Percentiles rank a stretch among this genome's conserved stretches.
Conservation (phyloP, 1,140 invertebrate species). For the Coelopa frigida region DNA sequence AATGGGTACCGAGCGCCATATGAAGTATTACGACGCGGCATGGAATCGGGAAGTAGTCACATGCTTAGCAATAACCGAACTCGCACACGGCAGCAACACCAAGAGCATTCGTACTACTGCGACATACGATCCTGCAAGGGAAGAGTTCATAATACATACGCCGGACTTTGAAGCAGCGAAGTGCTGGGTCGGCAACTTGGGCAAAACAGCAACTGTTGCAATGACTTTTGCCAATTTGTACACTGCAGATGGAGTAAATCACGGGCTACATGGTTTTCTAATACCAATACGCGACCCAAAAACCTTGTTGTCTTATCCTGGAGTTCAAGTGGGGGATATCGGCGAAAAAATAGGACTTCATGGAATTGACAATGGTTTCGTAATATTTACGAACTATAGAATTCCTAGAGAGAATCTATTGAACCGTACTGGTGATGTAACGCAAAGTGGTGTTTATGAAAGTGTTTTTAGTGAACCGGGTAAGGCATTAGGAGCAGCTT, state of each 20-base stretch:
- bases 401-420: slow-evolving; percentile 76
- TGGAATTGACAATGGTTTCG: slow-evolving; percentile 86
- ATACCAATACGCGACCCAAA: slow-evolving; percentile 72
- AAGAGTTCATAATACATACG: slow-evolving; percentile 83
- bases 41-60: slow-evolving; percentile 64
- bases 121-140: slow-evolving; percentile 67
- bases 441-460: slow-evolving; percentile 73
- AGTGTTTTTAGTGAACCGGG: slow-evolving; percentile 67
- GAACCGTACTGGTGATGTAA: slow-evolving; percentile 83
- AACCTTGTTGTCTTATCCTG: slow-evolving; percentile 65
- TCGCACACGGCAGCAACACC: slow-evolving; percentile 90
- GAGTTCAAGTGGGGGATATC: slow-evolving; percentile 70
- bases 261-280: slow-evolving; percentile 81
- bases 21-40: slow-evolving; percentile 60
- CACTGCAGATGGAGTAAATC: slow-evolving; percentile 64
- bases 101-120: slow-evolving; percentile 85
- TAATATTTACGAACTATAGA: slow-evolving; percentile 78
- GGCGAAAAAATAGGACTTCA: slow-evolving; percentile 83
- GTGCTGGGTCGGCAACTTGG: slow-evolving; percentile 89
- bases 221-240: slow-evolving; percentile 82
- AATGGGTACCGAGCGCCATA: slow-evolving; percentile 71
- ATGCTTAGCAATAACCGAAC: slow-evolving; percentile 86
- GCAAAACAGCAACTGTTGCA: slow-evolving; percentile 82
- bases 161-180: slow-evolving; percentile 92
- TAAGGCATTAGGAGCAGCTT: slow-evolving; percentile 68